Conservation (phyloP, 1,140 invertebrate species). For the Drosophila tropicalis region DNA sequence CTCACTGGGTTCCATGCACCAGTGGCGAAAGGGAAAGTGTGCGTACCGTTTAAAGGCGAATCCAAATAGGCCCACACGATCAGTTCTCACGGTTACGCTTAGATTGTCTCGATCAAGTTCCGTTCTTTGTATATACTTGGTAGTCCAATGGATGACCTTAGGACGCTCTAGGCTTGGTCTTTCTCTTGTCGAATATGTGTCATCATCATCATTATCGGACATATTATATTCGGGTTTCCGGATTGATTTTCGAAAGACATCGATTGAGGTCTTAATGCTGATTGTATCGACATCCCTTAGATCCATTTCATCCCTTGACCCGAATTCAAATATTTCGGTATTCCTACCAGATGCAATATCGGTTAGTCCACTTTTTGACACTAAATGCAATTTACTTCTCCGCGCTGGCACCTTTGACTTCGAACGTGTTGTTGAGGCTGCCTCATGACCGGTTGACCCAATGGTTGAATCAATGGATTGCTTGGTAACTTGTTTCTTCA, state of each 20-base stretch:
- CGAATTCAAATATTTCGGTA: neutral
- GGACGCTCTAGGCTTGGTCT: neutral
- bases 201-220: neutral
- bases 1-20: constrained; percentile 52
- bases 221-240: neutral
- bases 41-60: constrained; percentile 64
- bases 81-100: constrained; percentile 58
- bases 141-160: constrained; percentile 68
- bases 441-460: neutral
- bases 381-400: neutral
- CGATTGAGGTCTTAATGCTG: neutral
- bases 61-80: constrained; percentile 70
- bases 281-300: constrained; percentile 1
- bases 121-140: constrained; percentile 44
- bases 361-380: neutral
- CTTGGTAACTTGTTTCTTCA: neutral
- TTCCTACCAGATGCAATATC: neutral
- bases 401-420: neutral
- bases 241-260: neutral
- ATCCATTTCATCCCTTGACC: neutral
- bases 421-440: neutral
- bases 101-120: constrained; percentile 34
- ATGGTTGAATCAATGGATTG: too few relatives aligned
- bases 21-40: constrained; percentile 71
- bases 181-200: neutral